These are phyloP conservation scores for Sialis fuliginosa DNA, from an alignment of 2,888 invertebrate genomes.

Conservation along the genomic window DNA sequence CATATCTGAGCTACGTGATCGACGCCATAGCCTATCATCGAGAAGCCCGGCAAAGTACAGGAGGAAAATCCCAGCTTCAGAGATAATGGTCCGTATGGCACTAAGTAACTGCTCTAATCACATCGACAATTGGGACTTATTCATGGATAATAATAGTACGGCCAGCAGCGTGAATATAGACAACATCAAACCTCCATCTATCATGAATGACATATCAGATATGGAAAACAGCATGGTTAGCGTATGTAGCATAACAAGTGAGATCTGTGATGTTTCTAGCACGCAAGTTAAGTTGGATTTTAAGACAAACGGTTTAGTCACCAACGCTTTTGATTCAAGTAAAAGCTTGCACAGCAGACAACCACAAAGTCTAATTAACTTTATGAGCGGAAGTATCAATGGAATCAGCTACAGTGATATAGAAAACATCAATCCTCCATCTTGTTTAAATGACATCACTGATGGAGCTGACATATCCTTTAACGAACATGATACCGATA, in stretches of 20 bases:
- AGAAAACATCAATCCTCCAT: slow-evolving; percentile 54
- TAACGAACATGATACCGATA: slow-evolving; percentile 30
- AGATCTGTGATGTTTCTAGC: slow-evolving; percentile 39
- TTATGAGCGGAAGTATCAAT: slow-evolving; percentile 18
- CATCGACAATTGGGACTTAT: slow-evolving; percentile 43
- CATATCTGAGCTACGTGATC: slow-evolving; percentile 17
- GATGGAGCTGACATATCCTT: slow-evolving; percentile 26
- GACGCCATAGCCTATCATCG: slow-evolving; percentile 12
- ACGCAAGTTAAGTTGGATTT: slow-evolving; percentile 17
- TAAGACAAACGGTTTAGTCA: slow-evolving; percentile 22
- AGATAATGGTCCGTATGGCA: slow-evolving; percentile 53
- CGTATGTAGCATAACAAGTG: slow-evolving; percentile 67
- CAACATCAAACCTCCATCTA: slow-evolving; percentile 66
- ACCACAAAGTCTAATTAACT: slow-evolving; percentile 20
- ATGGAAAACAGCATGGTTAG: slow-evolving; percentile 71
- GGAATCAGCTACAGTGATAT: slow-evolving; percentile 32
- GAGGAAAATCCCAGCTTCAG: slow-evolving; percentile 53
- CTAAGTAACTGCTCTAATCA: slow-evolving; percentile 33
- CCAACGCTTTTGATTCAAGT: slow-evolving; percentile 16
- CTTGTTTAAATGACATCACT: slow-evolving; percentile 50
- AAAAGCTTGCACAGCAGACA: slow-evolving; percentile 32
- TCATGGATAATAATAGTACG: slow-evolving; percentile 33
- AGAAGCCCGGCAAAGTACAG: slow-evolving; percentile 29
- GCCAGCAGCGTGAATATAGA: slow-evolving; percentile 51
- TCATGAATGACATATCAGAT: slow-evolving; percentile 57